Conservation (phyloP, 2,888 invertebrate genomes). For the Drosophila nigricruria region DNA sequence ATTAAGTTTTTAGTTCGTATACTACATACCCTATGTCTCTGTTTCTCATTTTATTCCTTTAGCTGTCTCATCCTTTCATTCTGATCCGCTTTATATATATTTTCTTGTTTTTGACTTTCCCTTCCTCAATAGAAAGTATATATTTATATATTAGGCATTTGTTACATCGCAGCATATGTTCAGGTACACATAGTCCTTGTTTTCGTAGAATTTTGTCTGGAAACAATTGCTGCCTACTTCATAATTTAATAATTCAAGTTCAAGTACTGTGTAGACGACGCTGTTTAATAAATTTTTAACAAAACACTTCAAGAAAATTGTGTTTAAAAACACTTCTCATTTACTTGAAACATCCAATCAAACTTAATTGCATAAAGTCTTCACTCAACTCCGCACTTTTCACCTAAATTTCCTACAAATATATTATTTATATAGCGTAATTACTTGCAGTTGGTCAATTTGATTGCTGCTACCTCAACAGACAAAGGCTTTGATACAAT, state of each 20-base stretch:
- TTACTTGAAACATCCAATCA: not conserved
- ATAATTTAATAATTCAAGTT: not conserved
- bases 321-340: not conserved
- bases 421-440: not conserved
- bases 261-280: not conserved
- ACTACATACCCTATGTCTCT: too few species aligned
- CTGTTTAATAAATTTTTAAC: not conserved
- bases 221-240: not conserved
- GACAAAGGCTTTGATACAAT: not conserved
- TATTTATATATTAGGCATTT: too few species aligned
- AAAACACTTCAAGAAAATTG: not conserved
- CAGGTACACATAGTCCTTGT: not conserved
- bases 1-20: too few species aligned
- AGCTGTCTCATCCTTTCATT: not conserved
- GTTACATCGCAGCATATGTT: not conserved
- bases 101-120: too few species aligned
- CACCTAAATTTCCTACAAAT: not conserved
- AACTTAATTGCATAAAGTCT: slow-evolving; percentile 2
- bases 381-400: not conserved
- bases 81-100: not conserved
- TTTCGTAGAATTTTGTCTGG: not conserved
- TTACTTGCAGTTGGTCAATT: slow-evolving; percentile 1
- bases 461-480: not conserved
- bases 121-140: too few species aligned
- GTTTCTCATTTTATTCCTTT: not conserved